Conservation (phyloP, 2,888 invertebrate species). For the Ecliptopera silaceata region DNA sequence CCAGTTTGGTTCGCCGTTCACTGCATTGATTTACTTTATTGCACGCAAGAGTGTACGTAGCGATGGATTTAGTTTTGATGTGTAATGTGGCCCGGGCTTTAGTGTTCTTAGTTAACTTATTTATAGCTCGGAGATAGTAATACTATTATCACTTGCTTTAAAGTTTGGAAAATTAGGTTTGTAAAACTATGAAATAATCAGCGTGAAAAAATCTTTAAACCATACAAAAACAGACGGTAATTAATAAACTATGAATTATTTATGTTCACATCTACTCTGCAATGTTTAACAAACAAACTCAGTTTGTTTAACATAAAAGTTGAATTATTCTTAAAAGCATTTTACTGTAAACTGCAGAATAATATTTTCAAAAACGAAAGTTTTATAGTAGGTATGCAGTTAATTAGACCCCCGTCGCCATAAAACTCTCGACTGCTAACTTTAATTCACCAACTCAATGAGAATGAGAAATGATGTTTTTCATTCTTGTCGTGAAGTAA, state of each 20-base stretch:
- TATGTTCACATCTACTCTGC: no score
- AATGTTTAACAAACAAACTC: no score
- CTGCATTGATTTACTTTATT: slow-evolving; percentile 26
- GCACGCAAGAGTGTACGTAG: slow-evolving; percentile 21
- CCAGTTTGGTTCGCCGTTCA: slow-evolving; percentile 24
- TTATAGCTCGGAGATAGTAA: background rate
- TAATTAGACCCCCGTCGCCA: slow-evolving; percentile 5
- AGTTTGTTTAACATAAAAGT: no score
- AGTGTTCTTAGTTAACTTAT: slow-evolving; percentile 1
- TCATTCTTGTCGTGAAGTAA: slow-evolving; percentile 16
- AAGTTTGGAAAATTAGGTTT: no score
- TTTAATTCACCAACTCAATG: background rate
- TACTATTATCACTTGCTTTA: no score
- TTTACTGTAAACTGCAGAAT: background rate
- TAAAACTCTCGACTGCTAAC: slow-evolving; percentile 12
- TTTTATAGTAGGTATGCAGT: background rate
- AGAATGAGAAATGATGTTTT: slow-evolving; percentile 1
- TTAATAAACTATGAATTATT: no score
- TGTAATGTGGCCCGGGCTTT: slow-evolving; percentile 7
- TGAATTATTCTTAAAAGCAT: no score
- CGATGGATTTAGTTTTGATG: slow-evolving; percentile 19
- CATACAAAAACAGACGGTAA: no score
- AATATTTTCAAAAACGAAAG: background rate
- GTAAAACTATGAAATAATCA: no score
- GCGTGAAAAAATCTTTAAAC: no score